Evolutionary conservation across 1,140 invertebrate genomes (phyloP), one percentile per base, ranked within the genome.

Genomic region (Wiebesia pumilae): DNA sequence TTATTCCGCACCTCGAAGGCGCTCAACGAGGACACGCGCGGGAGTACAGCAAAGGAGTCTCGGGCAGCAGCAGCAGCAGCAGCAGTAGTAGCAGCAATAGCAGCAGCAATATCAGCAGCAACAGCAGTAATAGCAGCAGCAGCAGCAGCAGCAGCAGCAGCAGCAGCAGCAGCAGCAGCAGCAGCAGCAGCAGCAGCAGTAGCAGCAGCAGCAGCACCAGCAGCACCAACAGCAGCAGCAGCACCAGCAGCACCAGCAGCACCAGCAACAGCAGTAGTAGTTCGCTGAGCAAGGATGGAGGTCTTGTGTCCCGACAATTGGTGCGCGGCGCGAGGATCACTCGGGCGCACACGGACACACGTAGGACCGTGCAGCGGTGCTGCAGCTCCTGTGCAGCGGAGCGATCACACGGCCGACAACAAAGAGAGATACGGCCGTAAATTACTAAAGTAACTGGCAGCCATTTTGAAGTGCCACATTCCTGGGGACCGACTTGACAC

Each of bases 401-500:
- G 73, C 79, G 88, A 82, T 93, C 91, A 92, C 58, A 62, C 58
- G 58, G 58, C 58, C 27, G 58, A 62, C 58, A 62, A 62, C 58
- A 93, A 93, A 93, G 93, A 92, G 92, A 91, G 90, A 93, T 91
- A 92, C 91, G 92, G 92, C 92, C 91, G 92, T 93, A 94, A 94
- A 93, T 94, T 94, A 93, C 91, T 92, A 93, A 92, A 94, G 92
- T 93, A 92, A 93, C 92, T 93, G 91, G 93, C 92, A 93, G 94
- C 94, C 94, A 94, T 94, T 93, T 94, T 94, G 94, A 94, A 94
- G 93, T 94, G 93, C 93, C 93, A 93, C 94, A 94, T 94, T 94
- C 93, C 92, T 93, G 90, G 88, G 89, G 89, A 90, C 91, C 89
- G 67, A 40, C 91, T 92, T 91, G 92, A 77, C 85, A 65, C 85